Percentiles rank a stretch among this genome's conserved stretches.
Evolutionary conservation across 2,888 invertebrate species (phyloP).

Genomic region (Parapristionchus giblindavisi): DNA sequence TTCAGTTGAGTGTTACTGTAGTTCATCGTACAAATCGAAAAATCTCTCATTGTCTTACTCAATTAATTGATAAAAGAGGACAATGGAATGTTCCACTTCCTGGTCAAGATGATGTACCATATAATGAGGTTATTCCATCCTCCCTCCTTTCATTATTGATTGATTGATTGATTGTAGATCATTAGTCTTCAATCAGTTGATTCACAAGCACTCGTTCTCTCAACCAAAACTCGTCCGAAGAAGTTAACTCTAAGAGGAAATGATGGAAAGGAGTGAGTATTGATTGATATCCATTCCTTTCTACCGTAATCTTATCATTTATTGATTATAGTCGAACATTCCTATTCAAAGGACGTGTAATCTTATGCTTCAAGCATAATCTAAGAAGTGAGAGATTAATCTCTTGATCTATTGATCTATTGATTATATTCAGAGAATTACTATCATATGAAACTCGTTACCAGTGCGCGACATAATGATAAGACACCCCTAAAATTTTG

Average conservation of each 20-base stretch:
- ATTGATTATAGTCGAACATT: slow-evolving; percentile 78
- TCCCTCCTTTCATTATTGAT: background rate
- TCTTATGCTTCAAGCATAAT: slow-evolving; percentile 55
- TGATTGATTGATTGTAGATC: background rate
- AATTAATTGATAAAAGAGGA: background rate
- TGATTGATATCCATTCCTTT: background rate
- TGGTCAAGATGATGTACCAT: slow-evolving; percentile 73
- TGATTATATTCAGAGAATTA: slow-evolving; percentile 46
- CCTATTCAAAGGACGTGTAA: slow-evolving; percentile 84
- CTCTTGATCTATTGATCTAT: no score
- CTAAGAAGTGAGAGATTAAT: slow-evolving; percentile 39
- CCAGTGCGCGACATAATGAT: no score
- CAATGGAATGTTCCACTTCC: slow-evolving; percentile 85
- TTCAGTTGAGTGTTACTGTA: slow-evolving; percentile 24
- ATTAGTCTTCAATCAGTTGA: slow-evolving; percentile 42
- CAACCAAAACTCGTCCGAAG: slow-evolving; percentile 98
- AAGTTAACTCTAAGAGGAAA: slow-evolving; percentile 89
- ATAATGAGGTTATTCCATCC: slow-evolving; percentile 11
- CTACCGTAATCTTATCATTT: background rate
- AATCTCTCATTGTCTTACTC: background rate
- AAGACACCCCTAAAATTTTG: no score
- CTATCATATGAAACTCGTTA: slow-evolving; percentile 82
- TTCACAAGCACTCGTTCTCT: slow-evolving; percentile 84
- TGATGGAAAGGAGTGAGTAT: slow-evolving; percentile 77
- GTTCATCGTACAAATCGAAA: background rate